Evolutionary conservation across 2,797 vertebrate genomes (phyloP).

Genomic region (Pampus argenteus): DNA sequence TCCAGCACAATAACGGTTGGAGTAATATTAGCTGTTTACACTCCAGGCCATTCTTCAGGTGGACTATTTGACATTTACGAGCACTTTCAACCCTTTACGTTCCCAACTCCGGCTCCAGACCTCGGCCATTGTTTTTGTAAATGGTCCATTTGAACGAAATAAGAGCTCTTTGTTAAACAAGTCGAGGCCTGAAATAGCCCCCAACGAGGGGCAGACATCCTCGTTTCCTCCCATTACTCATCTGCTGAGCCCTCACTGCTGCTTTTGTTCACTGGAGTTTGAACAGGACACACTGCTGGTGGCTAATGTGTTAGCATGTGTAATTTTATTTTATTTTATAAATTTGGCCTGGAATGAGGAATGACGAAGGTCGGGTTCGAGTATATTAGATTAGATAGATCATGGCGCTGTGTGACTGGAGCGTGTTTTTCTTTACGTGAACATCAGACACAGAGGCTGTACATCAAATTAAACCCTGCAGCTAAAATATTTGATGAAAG

Average conservation of each 20-base stretch:
- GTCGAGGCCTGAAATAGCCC: slow-evolving; percentile 39
- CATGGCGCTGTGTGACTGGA: neutral
- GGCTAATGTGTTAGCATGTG: slow-evolving; percentile 18
- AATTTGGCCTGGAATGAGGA: neutral
- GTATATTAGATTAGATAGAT: slow-evolving; percentile 28
- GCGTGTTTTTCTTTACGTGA: neutral
- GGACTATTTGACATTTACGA: slow-evolving; percentile 48
- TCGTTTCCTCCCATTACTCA: slow-evolving; percentile 50
- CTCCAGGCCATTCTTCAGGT: slow-evolving; percentile 34
- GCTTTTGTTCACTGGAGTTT: slow-evolving; percentile 22
- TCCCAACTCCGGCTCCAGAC: slow-evolving; percentile 22
- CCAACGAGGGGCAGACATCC: slow-evolving; percentile 23
- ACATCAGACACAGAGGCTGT: neutral
- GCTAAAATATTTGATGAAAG: too few relatives aligned
- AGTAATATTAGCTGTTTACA: slow-evolving; percentile 29
- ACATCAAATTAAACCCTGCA: too few relatives aligned
- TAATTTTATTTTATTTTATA: slow-evolving; percentile 6
- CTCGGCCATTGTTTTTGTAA: slow-evolving; percentile 49
- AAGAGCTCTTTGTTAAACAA: slow-evolving; percentile 53
- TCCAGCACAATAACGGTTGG: slow-evolving; percentile 9
- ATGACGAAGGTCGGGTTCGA: neutral
- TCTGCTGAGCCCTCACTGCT: slow-evolving; percentile 16
- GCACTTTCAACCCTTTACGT: slow-evolving; percentile 31
- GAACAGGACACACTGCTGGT: neutral
- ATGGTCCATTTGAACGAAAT: slow-evolving; percentile 36